Percentiles rank a stretch among this genome's conserved stretches.
phyloP scores from a whole-genome alignment of 2,113 vertebrate genomes.

The Cheirogaleus medius region DNA sequence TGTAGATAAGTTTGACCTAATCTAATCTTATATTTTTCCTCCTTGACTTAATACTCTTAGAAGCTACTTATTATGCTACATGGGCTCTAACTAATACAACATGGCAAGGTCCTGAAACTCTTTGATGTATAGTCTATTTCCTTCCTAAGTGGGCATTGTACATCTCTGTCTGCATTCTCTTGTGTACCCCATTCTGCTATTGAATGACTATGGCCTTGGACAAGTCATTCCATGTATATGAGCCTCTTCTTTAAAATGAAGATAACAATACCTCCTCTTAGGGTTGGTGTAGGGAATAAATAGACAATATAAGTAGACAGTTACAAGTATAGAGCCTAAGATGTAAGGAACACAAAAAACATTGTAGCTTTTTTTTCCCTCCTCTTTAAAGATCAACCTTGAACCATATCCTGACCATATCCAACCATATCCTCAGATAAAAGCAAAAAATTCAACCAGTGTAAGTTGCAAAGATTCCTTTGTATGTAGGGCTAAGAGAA shows the following conservation, averaged over 20 bases:
- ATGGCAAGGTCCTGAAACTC: not conserved
- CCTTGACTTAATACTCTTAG: not conserved
- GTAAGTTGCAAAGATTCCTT: not conserved
- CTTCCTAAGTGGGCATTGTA: not conserved
- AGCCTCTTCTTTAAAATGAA: not conserved
- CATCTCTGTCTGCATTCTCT: not conserved
- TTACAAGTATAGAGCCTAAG: not conserved
- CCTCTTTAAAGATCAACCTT: not conserved
- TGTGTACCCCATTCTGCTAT: not conserved
- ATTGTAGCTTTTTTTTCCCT: not conserved
- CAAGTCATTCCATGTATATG: not conserved
- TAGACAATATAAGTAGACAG: not conserved
- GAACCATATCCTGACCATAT: too few species aligned
- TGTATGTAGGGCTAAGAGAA: not conserved
- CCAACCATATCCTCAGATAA: not conserved
- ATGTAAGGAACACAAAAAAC: not conserved
- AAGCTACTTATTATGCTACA: not conserved
- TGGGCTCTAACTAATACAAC: not conserved
- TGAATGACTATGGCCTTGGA: not conserved
- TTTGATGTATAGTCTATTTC: not conserved
- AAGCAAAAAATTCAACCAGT: not conserved
- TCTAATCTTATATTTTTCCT: not conserved
- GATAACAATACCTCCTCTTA: not conserved
- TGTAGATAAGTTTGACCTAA: not conserved
- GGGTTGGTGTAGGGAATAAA: not conserved